Evolutionary conservation across 2,113 vertebrate species (phyloP).

Genomic region (Notothenia rossii): DNA sequence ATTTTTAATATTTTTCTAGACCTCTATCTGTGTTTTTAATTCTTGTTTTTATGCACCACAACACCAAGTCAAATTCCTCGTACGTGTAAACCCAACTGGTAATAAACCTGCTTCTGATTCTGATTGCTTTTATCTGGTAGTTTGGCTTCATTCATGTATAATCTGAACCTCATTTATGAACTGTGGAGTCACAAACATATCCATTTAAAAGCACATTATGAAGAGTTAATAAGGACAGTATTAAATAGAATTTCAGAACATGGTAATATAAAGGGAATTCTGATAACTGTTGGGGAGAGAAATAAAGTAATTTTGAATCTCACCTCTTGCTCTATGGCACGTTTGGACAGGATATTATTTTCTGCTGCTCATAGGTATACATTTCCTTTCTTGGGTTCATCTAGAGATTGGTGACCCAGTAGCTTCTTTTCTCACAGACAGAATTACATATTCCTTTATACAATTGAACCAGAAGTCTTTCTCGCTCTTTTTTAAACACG

Average conservation of each 20-base stretch:
- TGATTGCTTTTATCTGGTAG: too few relatives aligned
- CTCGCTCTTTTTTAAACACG: conserved; percentile 11
- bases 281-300: conserved; percentile 29
- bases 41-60: too few relatives aligned
- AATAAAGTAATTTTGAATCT: conserved; percentile 38
- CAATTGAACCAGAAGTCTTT: conserved; percentile 23
- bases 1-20: too few relatives aligned
- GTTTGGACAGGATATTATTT: conserved; percentile 73
- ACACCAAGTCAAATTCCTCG: too few relatives aligned
- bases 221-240: neutral
- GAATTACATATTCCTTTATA: conserved; percentile 52
- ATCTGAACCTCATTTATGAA: neutral
- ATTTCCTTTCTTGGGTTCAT: conserved; percentile 58
- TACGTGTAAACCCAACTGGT: too few relatives aligned
- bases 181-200: conserved; percentile 1
- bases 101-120: too few relatives aligned
- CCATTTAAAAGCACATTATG: conserved; percentile 26
- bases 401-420: conserved; percentile 45
- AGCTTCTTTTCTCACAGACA: conserved; percentile 58
- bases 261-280: conserved; percentile 40
- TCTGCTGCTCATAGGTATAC: conserved; percentile 52
- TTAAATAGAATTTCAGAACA: conserved; percentile 10
- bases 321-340: conserved; percentile 41
- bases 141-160: neutral
- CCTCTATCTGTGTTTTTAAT: too few relatives aligned